Conservation (phyloP, 2,888 invertebrate genomes). For the Coenonympha arcania region DNA sequence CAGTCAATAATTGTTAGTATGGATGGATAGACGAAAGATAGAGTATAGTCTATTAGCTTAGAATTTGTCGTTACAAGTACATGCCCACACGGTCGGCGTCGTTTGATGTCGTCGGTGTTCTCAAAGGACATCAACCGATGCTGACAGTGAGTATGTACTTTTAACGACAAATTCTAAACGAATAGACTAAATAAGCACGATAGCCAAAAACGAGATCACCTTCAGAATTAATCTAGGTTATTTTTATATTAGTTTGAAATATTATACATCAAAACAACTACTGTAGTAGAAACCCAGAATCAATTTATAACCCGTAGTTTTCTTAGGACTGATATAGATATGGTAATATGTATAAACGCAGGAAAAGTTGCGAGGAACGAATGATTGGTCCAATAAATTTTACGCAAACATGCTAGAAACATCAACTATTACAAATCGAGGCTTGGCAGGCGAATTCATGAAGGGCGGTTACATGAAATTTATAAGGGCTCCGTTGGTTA, state of each 20-base stretch:
- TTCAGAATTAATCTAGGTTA: background rate
- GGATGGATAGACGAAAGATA: too few relatives aligned
- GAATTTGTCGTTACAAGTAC: too few relatives aligned
- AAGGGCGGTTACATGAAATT: constrained; percentile 59
- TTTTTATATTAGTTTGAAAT: background rate
- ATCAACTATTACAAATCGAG: constrained; percentile 67
- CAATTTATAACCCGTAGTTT: background rate
- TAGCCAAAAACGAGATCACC: too few relatives aligned
- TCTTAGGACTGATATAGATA: constrained; percentile 1
- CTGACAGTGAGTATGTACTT: too few relatives aligned
- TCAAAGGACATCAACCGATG: too few relatives aligned
- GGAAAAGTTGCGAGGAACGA: constrained; percentile 12
- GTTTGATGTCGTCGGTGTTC: too few relatives aligned
- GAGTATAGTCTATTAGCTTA: too few relatives aligned
- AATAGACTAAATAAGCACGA: too few relatives aligned
- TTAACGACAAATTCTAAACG: too few relatives aligned
- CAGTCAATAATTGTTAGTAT: too few relatives aligned
- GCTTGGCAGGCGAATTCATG: constrained; percentile 64
- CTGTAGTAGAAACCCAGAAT: background rate
- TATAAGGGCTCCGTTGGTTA: constrained; percentile 48
- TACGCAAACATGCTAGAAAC: constrained; percentile 61
- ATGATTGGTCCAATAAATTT: constrained; percentile 54
- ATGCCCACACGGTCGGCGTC: too few relatives aligned
- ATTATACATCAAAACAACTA: background rate
- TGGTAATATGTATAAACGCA: constrained; percentile 1